Conservation (phyloP, 53 echinoderm and acorn worm species). For the Zoroaster sp. region DNA sequence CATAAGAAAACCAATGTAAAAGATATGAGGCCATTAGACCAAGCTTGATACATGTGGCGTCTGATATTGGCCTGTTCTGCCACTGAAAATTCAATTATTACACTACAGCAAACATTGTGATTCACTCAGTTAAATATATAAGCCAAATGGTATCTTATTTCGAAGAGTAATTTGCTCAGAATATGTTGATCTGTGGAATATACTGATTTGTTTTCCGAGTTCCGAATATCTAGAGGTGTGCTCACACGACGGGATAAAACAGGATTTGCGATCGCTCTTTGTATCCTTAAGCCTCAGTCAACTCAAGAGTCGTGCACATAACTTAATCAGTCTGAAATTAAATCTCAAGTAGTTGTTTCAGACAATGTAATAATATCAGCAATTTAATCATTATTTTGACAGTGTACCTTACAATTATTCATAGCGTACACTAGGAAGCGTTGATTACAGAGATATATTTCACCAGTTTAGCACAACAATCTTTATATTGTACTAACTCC, state of each 20-base stretch:
- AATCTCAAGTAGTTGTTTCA: not conserved
- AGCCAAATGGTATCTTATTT: too few species aligned
- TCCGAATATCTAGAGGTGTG: not conserved
- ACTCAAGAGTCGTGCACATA: not conserved
- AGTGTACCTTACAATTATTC: not conserved
- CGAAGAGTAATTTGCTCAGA: too few species aligned
- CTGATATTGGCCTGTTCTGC: too few species aligned
- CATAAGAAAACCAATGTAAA: too few species aligned
- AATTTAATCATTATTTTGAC: not conserved
- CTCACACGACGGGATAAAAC: not conserved
- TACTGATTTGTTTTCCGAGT: not conserved
- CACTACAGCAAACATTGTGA: constrained; percentile 4
- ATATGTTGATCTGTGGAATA: too few species aligned
- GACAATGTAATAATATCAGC: not conserved
- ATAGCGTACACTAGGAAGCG: not conserved
- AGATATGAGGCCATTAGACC: too few species aligned
- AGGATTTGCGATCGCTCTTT: not conserved
- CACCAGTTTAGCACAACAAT: too few species aligned
- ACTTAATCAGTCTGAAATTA: not conserved
- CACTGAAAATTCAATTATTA: constrained; percentile 43
- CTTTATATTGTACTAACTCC: too few species aligned
- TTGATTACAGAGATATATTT: not conserved
- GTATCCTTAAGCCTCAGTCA: not conserved
- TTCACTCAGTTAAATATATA: not conserved
- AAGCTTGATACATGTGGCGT: too few species aligned